A percentile compares a stretch with the other conserved stretches of the same genome.
These are phyloP conservation scores for Oxyura jamaicensis DNA, from an alignment of 2,113 vertebrate genomes.

Conservation along the genomic window DNA sequence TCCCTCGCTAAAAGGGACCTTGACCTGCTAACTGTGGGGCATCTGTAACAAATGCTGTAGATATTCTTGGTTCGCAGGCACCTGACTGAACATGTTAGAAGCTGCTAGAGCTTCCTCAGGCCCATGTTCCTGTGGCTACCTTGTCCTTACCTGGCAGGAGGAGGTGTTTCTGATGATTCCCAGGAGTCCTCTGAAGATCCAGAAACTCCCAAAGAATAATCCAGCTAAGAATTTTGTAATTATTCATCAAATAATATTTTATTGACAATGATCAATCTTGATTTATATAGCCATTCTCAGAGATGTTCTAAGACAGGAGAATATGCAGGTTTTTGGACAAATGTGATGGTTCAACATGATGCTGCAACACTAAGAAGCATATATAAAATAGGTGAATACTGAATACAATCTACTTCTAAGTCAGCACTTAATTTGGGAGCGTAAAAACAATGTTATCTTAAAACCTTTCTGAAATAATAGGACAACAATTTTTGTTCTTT, in stretches of 20 bases:
- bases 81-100: neutral
- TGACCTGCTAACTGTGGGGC: accelerated
- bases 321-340: neutral
- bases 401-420: neutral
- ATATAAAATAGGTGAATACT: neutral
- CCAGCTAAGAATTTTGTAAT: neutral
- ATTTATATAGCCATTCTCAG: neutral
- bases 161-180: neutral
- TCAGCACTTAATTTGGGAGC: neutral
- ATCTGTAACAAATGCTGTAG: neutral
- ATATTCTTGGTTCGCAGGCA: neutral
- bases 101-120: neutral
- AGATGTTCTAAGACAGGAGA: neutral
- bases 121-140: neutral
- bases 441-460: neutral
- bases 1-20: neutral
- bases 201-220: neutral
- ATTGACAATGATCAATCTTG: neutral
- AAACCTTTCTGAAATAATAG: neutral
- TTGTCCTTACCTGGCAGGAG: neutral
- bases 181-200: neutral
- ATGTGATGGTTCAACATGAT: neutral
- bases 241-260: neutral
- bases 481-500: neutral
- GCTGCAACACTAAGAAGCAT: neutral